Evolutionary conservation across 2,113 vertebrate species (phyloP).

Genomic region (Prunella himalayana): DNA sequence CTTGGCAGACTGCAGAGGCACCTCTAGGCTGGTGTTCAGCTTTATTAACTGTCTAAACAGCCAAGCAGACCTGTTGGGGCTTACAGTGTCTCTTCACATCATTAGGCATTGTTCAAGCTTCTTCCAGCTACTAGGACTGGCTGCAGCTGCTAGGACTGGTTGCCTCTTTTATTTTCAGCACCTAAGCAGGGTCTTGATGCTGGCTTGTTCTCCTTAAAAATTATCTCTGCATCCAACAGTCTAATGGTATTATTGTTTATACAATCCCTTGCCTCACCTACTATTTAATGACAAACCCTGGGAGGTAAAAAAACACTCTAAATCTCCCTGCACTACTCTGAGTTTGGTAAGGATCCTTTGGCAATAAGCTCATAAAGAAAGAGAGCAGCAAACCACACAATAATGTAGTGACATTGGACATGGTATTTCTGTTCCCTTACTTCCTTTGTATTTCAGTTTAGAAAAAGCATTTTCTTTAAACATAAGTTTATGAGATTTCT

Average conservation of each 20-base stretch:
- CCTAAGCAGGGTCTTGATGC: not conserved
- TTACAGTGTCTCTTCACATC: not conserved
- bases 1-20: not conserved
- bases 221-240: not conserved
- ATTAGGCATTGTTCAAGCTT: not conserved
- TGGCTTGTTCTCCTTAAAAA: not conserved
- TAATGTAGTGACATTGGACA: not conserved
- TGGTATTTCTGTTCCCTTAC: not conserved
- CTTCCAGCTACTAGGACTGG: not conserved
- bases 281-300: not conserved
- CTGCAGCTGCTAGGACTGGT: not conserved
- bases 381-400: not conserved
- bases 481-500: not conserved
- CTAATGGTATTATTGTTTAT: not conserved
- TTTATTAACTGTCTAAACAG: not conserved
- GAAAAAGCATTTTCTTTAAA: not conserved
- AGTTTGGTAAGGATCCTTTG: not conserved
- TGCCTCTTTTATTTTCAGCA: not conserved
- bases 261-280: not conserved
- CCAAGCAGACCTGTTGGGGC: not conserved
- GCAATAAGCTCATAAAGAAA: not conserved
- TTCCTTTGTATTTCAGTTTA: not conserved
- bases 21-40: not conserved
- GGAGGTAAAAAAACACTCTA: not conserved
- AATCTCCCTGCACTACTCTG: not conserved